Percentiles rank a stretch among this genome's conserved stretches.
Evolutionary conservation across 2,113 vertebrate genomes (phyloP).

Genomic region (Paraplagusia blochii): DNA sequence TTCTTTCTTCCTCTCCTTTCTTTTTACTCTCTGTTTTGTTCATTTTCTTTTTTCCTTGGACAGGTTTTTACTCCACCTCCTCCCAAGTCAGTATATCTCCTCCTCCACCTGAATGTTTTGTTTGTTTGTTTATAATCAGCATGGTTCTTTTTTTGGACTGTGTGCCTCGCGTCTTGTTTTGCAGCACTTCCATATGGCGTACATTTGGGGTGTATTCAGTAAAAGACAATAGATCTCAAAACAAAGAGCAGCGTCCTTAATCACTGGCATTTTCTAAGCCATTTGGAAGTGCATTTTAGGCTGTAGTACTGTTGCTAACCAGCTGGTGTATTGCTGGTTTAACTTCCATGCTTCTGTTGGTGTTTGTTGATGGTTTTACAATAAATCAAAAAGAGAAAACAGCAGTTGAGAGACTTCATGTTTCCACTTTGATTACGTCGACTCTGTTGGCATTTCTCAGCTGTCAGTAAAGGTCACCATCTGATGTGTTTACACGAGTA

Average conservation of each 20-base stretch:
- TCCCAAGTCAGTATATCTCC: slow-evolving; percentile 88
- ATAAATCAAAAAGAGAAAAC: too few relatives aligned
- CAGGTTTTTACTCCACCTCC: slow-evolving; percentile 83
- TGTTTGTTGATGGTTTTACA: too few relatives aligned
- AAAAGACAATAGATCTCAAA: too few relatives aligned
- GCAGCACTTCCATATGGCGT: neutral
- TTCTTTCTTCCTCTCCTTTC: slow-evolving; percentile 9
- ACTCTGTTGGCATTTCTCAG: slow-evolving; percentile 2
- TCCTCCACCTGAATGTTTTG: slow-evolving; percentile 3
- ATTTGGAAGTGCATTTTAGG: too few relatives aligned
- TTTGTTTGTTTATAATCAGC: neutral
- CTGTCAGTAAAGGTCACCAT: slow-evolving; percentile 15
- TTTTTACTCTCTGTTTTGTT: neutral
- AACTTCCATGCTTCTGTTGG: too few relatives aligned
- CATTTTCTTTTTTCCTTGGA: slow-evolving; percentile 14
- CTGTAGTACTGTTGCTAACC: too few relatives aligned
- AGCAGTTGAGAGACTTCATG: too few relatives aligned
- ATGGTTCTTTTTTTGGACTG: neutral
- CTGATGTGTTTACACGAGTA: neutral
- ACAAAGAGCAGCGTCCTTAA: too few relatives aligned
- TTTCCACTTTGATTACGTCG: neutral
- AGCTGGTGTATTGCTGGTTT: too few relatives aligned
- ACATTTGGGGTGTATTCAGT: too few relatives aligned
- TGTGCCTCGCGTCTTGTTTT: neutral
- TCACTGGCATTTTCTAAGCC: too few relatives aligned